phyloP scores from a whole-genome alignment of 2,797 vertebrate species.

The Pipistrellus pygmaeus region DNA sequence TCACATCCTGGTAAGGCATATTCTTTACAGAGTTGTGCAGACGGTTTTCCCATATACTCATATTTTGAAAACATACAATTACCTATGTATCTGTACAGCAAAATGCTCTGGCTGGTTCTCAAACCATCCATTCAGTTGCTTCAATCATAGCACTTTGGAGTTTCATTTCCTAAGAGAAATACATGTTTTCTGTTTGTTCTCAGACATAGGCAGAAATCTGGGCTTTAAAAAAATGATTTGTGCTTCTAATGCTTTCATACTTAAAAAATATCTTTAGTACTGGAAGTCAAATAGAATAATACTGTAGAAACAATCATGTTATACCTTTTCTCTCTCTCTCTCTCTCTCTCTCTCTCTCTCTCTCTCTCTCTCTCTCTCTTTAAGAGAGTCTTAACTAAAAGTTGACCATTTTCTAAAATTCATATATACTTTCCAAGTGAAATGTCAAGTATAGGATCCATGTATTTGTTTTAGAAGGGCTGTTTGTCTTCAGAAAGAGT shows the following conservation, averaged over 20 bases:
- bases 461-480: background rate
- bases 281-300: conserved; percentile 29
- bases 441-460: background rate
- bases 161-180: conserved; percentile 81
- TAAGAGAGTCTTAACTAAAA: background rate
- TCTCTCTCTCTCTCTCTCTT: background rate
- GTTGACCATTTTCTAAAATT: background rate
- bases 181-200: conserved; percentile 82
- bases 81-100: conserved; percentile 80
- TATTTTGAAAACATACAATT: conserved; percentile 84
- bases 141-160: conserved; percentile 78
- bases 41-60: conserved; percentile 1
- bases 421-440: background rate
- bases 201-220: conserved; percentile 71
- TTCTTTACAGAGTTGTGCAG: conserved; percentile 49
- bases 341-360: too few species aligned
- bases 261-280: conserved; percentile 47
- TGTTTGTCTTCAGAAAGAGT: background rate
- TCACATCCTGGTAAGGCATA: background rate
- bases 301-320: background rate
- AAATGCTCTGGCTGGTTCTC: conserved; percentile 88
- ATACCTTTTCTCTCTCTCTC: background rate
- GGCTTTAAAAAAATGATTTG: conserved; percentile 48
- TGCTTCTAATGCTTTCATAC: conserved; percentile 60
- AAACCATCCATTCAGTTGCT: conserved; percentile 77